phyloP scores from a whole-genome alignment of 2,797 vertebrate species.

The Amphiprion clarkii region DNA sequence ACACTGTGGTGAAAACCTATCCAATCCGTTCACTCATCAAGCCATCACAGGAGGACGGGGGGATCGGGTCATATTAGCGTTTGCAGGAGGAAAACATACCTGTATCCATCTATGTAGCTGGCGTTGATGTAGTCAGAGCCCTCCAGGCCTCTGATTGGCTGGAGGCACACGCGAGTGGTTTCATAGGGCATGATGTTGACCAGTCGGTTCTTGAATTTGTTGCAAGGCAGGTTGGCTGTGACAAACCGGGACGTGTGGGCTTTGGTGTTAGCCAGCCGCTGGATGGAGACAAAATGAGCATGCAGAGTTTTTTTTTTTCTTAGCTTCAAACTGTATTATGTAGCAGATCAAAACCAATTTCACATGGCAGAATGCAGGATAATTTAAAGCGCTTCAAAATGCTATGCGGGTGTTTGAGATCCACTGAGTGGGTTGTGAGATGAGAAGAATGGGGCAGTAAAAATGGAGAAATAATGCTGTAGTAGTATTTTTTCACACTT shows the following conservation, averaged over 20 bases:
- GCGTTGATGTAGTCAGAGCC: constrained; percentile 98
- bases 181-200: constrained; percentile 99
- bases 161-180: constrained; percentile 95
- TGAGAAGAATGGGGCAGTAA: background rate
- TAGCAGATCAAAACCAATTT: constrained; percentile 19
- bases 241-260: constrained; percentile 97
- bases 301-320: background rate
- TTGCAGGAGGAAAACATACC: constrained; percentile 77
- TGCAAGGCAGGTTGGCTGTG: constrained; percentile 98
- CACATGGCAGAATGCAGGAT: constrained; percentile 6
- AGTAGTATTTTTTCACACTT: background rate
- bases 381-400: constrained; percentile 26
- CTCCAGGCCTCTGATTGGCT: constrained; percentile 97
- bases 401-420: background rate
- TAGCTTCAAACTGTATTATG: background rate
- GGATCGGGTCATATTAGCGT: constrained; percentile 73
- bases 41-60: constrained; percentile 41
- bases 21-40: constrained; percentile 69
- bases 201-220: constrained; percentile 99
- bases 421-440: background rate
- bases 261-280: constrained; percentile 98
- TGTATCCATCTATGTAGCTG: constrained; percentile 97
- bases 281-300: constrained; percentile 38
- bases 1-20: constrained; percentile 66
- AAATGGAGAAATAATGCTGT: background rate